Conservation (phyloP, 2,797 vertebrate species). For the Streptopelia turtur region DNA sequence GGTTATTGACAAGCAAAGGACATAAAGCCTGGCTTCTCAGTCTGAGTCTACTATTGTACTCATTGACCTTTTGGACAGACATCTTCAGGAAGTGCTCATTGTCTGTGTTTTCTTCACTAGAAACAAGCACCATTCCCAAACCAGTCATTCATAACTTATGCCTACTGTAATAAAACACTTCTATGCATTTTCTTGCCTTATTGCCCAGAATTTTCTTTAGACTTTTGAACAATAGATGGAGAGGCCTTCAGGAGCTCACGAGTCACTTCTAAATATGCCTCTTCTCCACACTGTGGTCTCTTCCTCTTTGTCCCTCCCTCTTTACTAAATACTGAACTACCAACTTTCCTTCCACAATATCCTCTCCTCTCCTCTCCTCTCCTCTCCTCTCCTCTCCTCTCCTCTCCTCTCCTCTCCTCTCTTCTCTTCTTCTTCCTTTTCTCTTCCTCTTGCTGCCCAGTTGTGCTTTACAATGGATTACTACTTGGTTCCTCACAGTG, state of each 20-base stretch:
- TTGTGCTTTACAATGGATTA: background rate
- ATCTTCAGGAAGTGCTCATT: background rate
- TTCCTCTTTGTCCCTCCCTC: background rate
- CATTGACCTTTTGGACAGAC: background rate
- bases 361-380: background rate
- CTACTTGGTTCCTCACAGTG: fast-evolving
- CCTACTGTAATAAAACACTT: background rate
- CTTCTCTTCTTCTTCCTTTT: fast-evolving
- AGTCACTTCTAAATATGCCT: background rate
- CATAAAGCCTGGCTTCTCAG: background rate
- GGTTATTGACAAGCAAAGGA: background rate
- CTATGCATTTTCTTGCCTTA: background rate
- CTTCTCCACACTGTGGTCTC: background rate
- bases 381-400: too few relatives aligned
- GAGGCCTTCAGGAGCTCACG: background rate
- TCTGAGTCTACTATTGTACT: background rate
- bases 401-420: too few relatives aligned
- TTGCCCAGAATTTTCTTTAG: background rate
- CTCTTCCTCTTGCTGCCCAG: background rate
- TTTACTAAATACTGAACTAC: background rate
- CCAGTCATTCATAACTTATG: background rate
- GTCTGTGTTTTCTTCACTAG: background rate
- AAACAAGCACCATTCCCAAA: background rate
- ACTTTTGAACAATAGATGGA: background rate
- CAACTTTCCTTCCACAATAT: background rate